Conservation (phyloP, 2,888 invertebrate species). For the Phyllotreta striolata region DNA sequence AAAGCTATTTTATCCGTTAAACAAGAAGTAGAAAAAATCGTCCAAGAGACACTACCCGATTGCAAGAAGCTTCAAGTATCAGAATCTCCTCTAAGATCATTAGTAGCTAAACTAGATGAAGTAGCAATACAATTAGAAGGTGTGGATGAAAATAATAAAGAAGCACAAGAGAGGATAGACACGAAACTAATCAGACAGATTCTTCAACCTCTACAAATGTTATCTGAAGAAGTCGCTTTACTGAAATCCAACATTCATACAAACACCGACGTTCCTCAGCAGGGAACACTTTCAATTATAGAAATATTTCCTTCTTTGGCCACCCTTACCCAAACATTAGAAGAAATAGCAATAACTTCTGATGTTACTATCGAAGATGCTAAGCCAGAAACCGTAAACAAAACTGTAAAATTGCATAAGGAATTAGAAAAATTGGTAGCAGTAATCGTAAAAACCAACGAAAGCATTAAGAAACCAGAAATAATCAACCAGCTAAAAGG, state of each 20-base stretch:
- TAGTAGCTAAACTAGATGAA: slow-evolving; percentile 19
- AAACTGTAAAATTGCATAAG: slow-evolving; percentile 23
- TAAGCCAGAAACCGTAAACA: slow-evolving; percentile 25
- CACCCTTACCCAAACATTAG: slow-evolving; percentile 31
- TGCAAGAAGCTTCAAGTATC: neutral
- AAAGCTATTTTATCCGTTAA: neutral
- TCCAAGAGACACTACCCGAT: neutral
- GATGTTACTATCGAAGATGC: slow-evolving; percentile 26
- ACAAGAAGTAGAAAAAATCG: slow-evolving; percentile 5
- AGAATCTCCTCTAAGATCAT: slow-evolving; percentile 10
- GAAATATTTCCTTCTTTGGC: slow-evolving; percentile 28
- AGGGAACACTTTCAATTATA: slow-evolving; percentile 38
- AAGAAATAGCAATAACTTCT: slow-evolving; percentile 21
- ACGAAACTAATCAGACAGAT: slow-evolving; percentile 22
- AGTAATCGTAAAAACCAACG: slow-evolving; percentile 37
- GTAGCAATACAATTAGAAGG: neutral
- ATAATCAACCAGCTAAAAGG: slow-evolving; percentile 22
- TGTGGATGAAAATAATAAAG: neutral
- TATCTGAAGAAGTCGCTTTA: slow-evolving; percentile 32
- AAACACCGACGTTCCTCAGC: slow-evolving; percentile 28
- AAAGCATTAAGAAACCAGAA: slow-evolving; percentile 36
- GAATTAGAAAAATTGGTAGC: slow-evolving; percentile 44
- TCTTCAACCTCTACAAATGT: slow-evolving; percentile 20
- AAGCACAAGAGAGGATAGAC: slow-evolving; percentile 23
- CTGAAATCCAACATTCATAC: slow-evolving; percentile 37